Conservation (phyloP, 2,888 invertebrate species). For the Agonopterix arenella region DNA sequence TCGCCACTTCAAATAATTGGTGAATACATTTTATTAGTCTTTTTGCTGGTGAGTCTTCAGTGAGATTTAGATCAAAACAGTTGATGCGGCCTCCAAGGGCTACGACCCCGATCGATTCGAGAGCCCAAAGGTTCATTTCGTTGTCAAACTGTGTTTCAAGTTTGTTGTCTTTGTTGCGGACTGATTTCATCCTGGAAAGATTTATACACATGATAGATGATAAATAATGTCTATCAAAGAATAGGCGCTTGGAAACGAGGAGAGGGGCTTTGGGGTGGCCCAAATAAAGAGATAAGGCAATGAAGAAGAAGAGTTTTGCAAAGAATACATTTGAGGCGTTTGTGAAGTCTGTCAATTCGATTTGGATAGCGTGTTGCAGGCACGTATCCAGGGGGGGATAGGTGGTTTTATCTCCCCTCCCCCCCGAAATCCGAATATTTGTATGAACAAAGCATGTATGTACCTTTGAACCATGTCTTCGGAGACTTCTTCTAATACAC, state of each 20-base stretch:
- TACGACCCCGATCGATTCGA: conserved; percentile 72
- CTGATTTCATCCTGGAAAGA: conserved; percentile 64
- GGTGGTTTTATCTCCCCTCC: no score
- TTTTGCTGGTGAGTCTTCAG: conserved; percentile 44
- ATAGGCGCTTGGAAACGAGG: no score
- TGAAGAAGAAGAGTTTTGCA: no score
- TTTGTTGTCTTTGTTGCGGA: conserved; percentile 53
- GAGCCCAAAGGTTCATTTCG: conserved; percentile 79
- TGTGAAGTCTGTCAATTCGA: no score
- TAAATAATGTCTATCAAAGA: no score
- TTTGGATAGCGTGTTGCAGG: no score
- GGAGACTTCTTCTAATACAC: conserved; percentile 80
- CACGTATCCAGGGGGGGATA: no score
- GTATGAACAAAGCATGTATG: no score
- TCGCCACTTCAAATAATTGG: conserved; percentile 29
- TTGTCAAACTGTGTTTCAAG: conserved; percentile 72
- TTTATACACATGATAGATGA: neutral
- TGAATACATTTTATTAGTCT: conserved; percentile 46
- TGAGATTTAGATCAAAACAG: conserved; percentile 43
- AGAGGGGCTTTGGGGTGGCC: no score
- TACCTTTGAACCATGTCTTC: conserved; percentile 80
- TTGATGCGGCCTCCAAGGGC: conserved; percentile 53
- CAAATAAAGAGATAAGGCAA: no score
- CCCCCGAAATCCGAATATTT: no score
- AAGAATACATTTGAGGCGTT: no score